Evolutionary conservation across 2,888 invertebrate genomes (phyloP).

Genomic region (Oscheius myriophilus): DNA sequence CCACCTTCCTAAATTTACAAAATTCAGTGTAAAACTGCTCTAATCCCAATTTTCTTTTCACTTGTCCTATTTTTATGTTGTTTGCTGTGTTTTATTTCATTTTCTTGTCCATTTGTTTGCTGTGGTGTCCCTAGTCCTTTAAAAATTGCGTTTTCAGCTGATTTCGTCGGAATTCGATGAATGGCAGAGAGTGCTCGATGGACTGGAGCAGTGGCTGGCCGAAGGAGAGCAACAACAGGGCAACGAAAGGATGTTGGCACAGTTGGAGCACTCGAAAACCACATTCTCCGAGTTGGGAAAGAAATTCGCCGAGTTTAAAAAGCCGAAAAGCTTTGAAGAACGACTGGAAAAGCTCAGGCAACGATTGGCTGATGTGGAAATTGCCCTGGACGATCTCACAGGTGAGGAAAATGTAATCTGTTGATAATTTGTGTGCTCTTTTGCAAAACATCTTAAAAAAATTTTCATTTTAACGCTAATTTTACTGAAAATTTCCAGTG

Average conservation of each 20-base stretch:
- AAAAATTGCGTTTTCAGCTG: slow-evolving; percentile 41
- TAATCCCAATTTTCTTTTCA: too few species aligned
- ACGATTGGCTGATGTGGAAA: slow-evolving; percentile 54
- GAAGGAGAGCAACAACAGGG: slow-evolving; percentile 37
- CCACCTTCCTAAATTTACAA: too few species aligned
- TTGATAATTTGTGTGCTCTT: background rate
- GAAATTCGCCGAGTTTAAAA: slow-evolving; percentile 60
- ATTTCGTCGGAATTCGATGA: slow-evolving; percentile 61
- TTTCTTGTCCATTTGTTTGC: too few species aligned
- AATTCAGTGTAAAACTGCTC: too few species aligned
- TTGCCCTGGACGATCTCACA: slow-evolving; percentile 61
- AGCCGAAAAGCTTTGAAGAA: slow-evolving; percentile 61
- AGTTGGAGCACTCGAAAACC: slow-evolving; percentile 51
- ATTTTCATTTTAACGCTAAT: too few species aligned
- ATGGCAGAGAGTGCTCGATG: slow-evolving; percentile 57
- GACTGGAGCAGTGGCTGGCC: slow-evolving; percentile 54
- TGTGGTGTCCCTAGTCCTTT: background rate
- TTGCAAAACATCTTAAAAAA: background rate
- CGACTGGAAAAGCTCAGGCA: slow-evolving; percentile 43
- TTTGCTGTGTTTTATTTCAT: too few species aligned
- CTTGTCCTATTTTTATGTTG: too few species aligned
- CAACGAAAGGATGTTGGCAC: slow-evolving; percentile 45
- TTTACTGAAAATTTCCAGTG: too few species aligned
- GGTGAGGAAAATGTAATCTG: slow-evolving; percentile 19
- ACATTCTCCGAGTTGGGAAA: slow-evolving; percentile 42